Evolutionary conservation across 2,888 invertebrate genomes (phyloP).

Genomic region (Pristionchus exspectatus): DNA sequence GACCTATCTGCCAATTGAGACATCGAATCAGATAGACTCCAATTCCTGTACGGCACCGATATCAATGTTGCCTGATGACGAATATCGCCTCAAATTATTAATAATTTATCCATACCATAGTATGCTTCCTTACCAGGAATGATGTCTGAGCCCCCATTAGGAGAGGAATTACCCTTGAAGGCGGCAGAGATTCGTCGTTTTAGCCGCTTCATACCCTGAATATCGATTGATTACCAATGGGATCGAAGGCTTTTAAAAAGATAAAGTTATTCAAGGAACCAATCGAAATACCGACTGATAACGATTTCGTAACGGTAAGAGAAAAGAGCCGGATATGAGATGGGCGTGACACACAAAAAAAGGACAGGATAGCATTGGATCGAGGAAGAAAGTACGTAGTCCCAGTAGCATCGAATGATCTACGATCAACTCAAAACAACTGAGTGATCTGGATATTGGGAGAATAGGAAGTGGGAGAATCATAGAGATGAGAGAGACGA

Average conservation of each 20-base stretch:
- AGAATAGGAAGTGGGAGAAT: constrained; percentile 10
- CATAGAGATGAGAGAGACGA: constrained; percentile 16
- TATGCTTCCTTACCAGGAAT: neutral
- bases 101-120: neutral
- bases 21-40: constrained; percentile 70
- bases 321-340: constrained; percentile 14
- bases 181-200: constrained; percentile 72
- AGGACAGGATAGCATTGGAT: constrained; percentile 14
- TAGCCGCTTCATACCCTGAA: constrained; percentile 69
- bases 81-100: neutral
- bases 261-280: neutral
- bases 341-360: constrained; percentile 9
- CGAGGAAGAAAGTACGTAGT: neutral
- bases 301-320: neutral
- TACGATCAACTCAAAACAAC: constrained; percentile 31
- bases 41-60: constrained; percentile 48
- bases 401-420: neutral
- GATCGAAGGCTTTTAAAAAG: neutral
- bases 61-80: constrained; percentile 43
- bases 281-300: neutral
- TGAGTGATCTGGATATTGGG: constrained; percentile 36
- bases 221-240: neutral
- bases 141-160: neutral
- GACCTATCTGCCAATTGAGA: constrained; percentile 70
- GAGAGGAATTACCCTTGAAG: constrained; percentile 61